Conservation (phyloP, 1,140 invertebrate genomes). For the Ditylenchus dipsaci region DNA sequence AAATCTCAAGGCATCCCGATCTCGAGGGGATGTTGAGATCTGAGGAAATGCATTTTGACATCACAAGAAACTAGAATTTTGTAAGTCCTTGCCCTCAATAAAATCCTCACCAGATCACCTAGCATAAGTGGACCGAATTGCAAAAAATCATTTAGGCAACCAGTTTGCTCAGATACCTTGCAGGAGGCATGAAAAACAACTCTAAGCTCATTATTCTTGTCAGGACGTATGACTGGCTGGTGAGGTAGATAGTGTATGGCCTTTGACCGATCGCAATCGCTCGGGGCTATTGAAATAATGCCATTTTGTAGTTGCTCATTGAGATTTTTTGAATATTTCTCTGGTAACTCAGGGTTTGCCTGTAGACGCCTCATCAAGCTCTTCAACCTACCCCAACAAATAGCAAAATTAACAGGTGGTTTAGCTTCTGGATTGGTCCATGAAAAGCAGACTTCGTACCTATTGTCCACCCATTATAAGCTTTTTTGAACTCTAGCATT, state of each 20-base stretch:
- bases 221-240: slow-evolving; percentile 1
- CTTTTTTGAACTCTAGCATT: no score
- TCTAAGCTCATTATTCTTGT: not conserved
- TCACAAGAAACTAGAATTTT: not conserved
- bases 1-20: slow-evolving; percentile 12
- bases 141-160: slow-evolving; percentile 5
- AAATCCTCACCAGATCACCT: not conserved
- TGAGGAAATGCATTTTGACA: slow-evolving; percentile 23
- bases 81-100: not conserved
- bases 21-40: not conserved
- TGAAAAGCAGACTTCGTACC: not conserved
- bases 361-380: not conserved
- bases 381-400: not conserved
- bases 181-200: slow-evolving; percentile 5
- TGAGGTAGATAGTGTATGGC: slow-evolving; percentile 9
- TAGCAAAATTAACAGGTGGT: not conserved
- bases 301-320: not conserved
- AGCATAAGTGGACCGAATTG: not conserved
- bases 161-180: not conserved
- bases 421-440: not conserved
- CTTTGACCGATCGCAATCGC: not conserved
- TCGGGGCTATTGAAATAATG: slow-evolving; percentile 1
- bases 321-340: not conserved
- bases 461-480: not conserved
- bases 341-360: not conserved